Evolutionary conservation across 2,113 vertebrate species (phyloP), one percentile per base, ranked within the genome.

Genomic region (Brevimyrus niger): DNA sequence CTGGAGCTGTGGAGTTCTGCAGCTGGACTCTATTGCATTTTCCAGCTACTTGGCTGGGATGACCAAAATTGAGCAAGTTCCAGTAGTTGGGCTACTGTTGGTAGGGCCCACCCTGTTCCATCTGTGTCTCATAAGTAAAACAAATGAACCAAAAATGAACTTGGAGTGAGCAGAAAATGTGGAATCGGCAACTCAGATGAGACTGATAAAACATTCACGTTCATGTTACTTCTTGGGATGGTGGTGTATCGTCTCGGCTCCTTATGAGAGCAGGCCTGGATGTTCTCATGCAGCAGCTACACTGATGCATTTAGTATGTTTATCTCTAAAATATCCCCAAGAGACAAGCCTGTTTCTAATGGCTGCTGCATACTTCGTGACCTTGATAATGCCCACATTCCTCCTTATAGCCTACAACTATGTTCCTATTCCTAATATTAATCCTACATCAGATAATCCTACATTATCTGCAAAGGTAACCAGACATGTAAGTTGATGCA

Each of bases 291-390:
- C 89, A 86, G 89, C 92, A 92, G 92, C 85, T 90, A 89, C 51
- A 87, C 55, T 88, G 90, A 92, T 42, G 89, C 61, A 91, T 92
- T 91, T 89, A 94, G 91, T 92, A 94, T 93, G 93, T 92, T 91
- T 89, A 88, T 90, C 35, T 73, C 87, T 47, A 47, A 90, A 19
- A 91, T 4, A 69, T 69, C 69, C 6, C 21, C 50, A 31, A 87
- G 88, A 46, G 53, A 58, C 88, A 91, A 90, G 88, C 88, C 47
- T 46, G 88, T 58, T 50, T 46, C 35, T 7, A 83, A 44, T 80
- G 31, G 80, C 10, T 7, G 23, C 3, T 83, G 80, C 4, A 46
- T 46, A 83, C 35, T 83, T 83, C 2, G 38, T 44, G 15, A 82
- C 19, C 38, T 42, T 2, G 6, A 21, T 15, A 86, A 86, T 86